Evolutionary conservation across 2,888 invertebrate species (phyloP), one percentile per base, ranked within the genome.

Genomic region (Nomada fucata): DNA sequence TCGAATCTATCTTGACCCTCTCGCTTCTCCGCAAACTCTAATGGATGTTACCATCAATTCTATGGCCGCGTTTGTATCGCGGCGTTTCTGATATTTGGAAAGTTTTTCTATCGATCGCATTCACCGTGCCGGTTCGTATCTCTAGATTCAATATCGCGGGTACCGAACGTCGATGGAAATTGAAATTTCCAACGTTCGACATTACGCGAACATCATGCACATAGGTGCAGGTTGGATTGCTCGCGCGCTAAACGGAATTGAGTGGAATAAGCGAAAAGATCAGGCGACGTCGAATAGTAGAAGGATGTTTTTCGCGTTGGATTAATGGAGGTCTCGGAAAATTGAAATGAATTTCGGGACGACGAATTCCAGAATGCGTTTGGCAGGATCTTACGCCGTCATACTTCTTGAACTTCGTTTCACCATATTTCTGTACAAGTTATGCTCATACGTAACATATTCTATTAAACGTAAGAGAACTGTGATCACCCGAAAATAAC

Each of bases 71-170:
- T 57, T 36, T 36, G 44, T 73, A 83, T 42, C 68, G 52, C 2
- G 23, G 60, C 57, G 55, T 67, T 67, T 53, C 63, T 60, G 60
- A 75, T 85, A 81, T 86, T 78, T 64, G 50, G 7, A 61, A 76
- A 79, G 50, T 72, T 76, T 83, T 74, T 81, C 71, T 69, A 63
- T 42, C 71, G 23, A 11, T 59, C 74, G 44, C 72, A 82, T 79
- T 76, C 52, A 65, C n/a, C 71, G 64, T 42, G 55, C 52, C 64
- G 50, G 44, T 60, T 44, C 50, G 82, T 70, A 69, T 79, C 76
- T 81, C 59, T 71, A 60, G 75, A 75, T 81, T 86, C 74, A 74
- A 86, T 86, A 86, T 86, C 76, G 69, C 9, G 36, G 78, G 59
- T 70, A 5, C 42, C 67, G 71, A 75, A 79, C 81, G 50, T 68